A percentile compares a stretch with the other conserved stretches of the same genome.
These are phyloP conservation scores for Chauna torquata DNA, from an alignment of 2,113 vertebrate species.

Conservation along the genomic window DNA sequence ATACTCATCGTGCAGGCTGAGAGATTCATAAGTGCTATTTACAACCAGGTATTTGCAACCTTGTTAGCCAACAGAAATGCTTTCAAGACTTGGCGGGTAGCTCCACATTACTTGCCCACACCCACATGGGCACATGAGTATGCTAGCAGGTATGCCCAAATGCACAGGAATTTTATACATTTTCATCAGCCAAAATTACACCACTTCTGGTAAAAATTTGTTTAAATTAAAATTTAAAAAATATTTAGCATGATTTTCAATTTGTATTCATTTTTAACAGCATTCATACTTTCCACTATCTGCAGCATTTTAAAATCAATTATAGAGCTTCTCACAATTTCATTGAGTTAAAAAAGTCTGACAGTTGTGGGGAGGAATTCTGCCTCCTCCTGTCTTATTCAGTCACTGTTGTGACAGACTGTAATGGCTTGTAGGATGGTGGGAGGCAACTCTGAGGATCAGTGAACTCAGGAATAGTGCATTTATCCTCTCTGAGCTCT, in stretches of 20 bases:
- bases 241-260: neutral
- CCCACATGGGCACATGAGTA: neutral
- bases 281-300: neutral
- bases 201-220: neutral
- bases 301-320: neutral
- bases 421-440: conserved; percentile 22
- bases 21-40: neutral
- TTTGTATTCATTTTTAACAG: neutral
- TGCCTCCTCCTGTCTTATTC: conserved; percentile 17
- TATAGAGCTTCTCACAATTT: neutral
- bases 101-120: neutral
- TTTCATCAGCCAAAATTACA: neutral
- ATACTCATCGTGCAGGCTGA: neutral
- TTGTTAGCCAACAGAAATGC: neutral
- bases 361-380: neutral
- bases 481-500: neutral
- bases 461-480: neutral
- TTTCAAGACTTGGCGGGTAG: neutral
- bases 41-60: neutral
- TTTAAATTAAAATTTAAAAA: neutral
- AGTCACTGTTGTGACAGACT: conserved; percentile 47
- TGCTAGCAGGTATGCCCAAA: neutral
- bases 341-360: neutral
- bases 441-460: neutral
- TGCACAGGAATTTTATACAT: neutral